Evolutionary conservation across 2,888 invertebrate species (phyloP).

Genomic region (Ichneumoninae sp.): DNA sequence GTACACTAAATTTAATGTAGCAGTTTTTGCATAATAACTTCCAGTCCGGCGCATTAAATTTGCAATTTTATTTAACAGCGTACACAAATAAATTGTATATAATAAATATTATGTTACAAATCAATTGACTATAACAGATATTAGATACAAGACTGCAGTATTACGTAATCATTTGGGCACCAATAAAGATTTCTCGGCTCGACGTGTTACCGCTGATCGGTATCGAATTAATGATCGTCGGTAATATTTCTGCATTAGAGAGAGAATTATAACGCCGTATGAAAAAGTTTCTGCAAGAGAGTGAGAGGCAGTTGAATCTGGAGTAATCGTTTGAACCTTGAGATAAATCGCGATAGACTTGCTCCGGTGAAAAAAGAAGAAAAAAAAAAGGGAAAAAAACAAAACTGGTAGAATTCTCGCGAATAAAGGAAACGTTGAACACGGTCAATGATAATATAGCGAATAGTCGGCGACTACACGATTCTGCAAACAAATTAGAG

Average conservation of each 20-base stretch:
- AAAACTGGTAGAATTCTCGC: constrained; percentile 53
- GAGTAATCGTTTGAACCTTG: constrained; percentile 56
- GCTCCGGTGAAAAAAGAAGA: background rate
- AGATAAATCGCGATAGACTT: constrained; percentile 46
- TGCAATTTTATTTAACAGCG: no score
- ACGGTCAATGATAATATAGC: constrained; percentile 58
- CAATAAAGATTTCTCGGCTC: background rate
- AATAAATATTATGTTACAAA: no score
- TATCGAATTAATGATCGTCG: background rate
- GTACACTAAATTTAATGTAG: no score
- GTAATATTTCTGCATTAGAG: background rate
- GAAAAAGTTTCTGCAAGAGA: constrained; percentile 34
- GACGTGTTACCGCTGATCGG: background rate
- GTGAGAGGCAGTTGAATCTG: constrained; percentile 56
- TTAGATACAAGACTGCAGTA: background rate
- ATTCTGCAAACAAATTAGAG: constrained; percentile 58
- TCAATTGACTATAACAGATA: no score
- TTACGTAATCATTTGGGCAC: background rate
- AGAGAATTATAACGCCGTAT: background rate
- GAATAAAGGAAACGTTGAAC: constrained; percentile 56
- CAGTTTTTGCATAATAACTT: no score
- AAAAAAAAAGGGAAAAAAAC: background rate
- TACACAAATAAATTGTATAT: no score
- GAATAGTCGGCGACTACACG: constrained; percentile 37
- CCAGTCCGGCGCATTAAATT: no score